Evolutionary conservation across 2,888 invertebrate genomes (phyloP), one percentile per base, ranked within the genome.

Genomic region (Eulithis prunata): DNA sequence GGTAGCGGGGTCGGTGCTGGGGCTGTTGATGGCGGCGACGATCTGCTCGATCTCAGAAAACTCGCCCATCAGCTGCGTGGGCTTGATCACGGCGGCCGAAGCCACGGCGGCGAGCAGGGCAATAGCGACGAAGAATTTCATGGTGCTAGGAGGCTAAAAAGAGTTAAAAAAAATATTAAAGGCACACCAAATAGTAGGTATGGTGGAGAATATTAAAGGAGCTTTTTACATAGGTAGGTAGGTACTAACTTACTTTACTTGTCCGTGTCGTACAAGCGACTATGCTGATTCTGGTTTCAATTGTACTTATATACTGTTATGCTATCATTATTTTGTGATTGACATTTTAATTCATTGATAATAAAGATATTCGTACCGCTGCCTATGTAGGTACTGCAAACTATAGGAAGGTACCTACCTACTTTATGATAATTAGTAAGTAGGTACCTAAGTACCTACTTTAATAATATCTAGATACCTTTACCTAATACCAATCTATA

Each of bases 41-140:
- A 79, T 77, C 72, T 77, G 68, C 57, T 73, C 70, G 56, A 76
- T 55, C 64, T 79, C 78, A 28, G 49, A 58, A 32, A 67, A n/a
- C 56, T 77, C 74, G 14, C 46, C 64, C 54, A 54, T 14, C 57
- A 69, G 46, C 51, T 36, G 57, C 10, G 63, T 41, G 49, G 77
- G 77, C 70, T 67, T 76, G 46, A 83, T 79, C 53, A 63, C 79
- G 70, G 76, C 77, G 70, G 84, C 84, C 70, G 85, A 82, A 57
- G 87, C 85, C 80, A 85, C 85, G 72, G 84, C 77, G 72, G 78
- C 87, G 77, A 87, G 76, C 53, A 88, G 75, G 57, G 86, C 83
- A 76, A 90, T 75, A 55, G 83, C 83, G 46, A 86, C 54, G 75
- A 89, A 77, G 84, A 77, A 86, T 83, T 89, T 88, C 89, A 89